Evolutionary conservation across 1,140 invertebrate genomes (phyloP).

Genomic region (Leptopilina boulardi): DNA sequence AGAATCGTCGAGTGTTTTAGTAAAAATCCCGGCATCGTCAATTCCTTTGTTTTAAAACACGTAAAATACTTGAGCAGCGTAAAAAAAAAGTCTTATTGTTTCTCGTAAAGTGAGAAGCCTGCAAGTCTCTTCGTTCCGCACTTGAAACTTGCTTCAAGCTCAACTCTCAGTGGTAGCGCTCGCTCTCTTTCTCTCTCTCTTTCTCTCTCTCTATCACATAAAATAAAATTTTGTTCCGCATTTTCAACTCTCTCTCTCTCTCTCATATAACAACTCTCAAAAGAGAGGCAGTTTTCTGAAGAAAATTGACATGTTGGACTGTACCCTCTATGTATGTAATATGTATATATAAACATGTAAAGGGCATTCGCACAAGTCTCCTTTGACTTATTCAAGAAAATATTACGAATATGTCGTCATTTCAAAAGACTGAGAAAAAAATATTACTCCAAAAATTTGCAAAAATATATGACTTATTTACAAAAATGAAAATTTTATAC

Average conservation of each 20-base stretch:
- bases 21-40: not conserved
- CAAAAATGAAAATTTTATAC: too few relatives aligned
- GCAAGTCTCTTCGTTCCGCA: slow-evolving; percentile 27
- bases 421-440: not conserved
- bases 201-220: too few relatives aligned
- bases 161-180: not conserved
- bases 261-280: not conserved
- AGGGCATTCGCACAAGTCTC: not conserved
- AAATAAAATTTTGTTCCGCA: slow-evolving; percentile 17
- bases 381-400: not conserved
- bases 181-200: not conserved
- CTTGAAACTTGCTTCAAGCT: slow-evolving; percentile 1
- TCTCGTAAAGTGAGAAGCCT: slow-evolving; percentile 23
- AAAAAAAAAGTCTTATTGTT: slow-evolving; percentile 15
- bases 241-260: slow-evolving; percentile 6
- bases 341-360: not conserved
- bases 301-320: slow-evolving; percentile 31
- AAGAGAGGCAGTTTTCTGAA: slow-evolving; percentile 8
- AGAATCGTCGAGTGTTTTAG: not conserved
- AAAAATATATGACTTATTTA: too few relatives aligned
- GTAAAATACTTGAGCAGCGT: slow-evolving; percentile 8
- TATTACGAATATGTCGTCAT: not conserved
- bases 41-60: slow-evolving; percentile 6
- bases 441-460: too few relatives aligned
- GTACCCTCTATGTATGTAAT: not conserved